Base-by-base conservation (phyloP, 2,888 invertebrate species). In the Mechanitis messenoides region DNA sequence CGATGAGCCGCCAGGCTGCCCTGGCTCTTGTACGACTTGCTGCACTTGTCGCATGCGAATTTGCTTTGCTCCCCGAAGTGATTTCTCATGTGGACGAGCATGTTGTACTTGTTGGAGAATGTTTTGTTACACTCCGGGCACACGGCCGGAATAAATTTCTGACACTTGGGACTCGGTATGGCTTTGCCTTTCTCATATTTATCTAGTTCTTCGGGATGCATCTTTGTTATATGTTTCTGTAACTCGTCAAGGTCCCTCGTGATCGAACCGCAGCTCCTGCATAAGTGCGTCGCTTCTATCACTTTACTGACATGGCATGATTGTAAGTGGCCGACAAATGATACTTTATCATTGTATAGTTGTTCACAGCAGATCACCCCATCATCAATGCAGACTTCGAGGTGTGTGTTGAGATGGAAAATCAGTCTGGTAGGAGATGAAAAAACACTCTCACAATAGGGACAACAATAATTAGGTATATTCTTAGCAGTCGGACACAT, bases 91-190 rank as follows among this genome's bases (percentile, higher is more conserved):
- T 92, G 92, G 1, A 78, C 72, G 12, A 82, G 71, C 87, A 84
- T 81, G 75, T 87, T 75, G 81, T 91, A 83, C 77, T 91, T 83
- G 76, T 91, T 81, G 60, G 82, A 79, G 70, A 91, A 92, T 1
- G 76, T 80, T 68, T 84, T 87, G 58, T 87, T 83, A 69, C 92
- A 92, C 12, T 87, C 83, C 0, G 84, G 80, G 61, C 92, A 92
- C 3, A 80, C 78, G 12, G 84, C 87, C 0, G 86, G 85, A 20
- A 84, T 81, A 60, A 78, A 77, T 63, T 83, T 84, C 65, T 83
- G 83, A 59, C 80, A 75, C 45, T 72, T 74, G 1, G 69, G 60
- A 45, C 71, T 72, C n/a, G 64, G 70, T 11, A 64, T 45, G 33
- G 68, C 71, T 45, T 68, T 68, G 9, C 33, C 53, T 11, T 55